Base-by-base conservation (phyloP, 2,888 invertebrate genomes). In the Temnothorax rugatulus region DNA sequence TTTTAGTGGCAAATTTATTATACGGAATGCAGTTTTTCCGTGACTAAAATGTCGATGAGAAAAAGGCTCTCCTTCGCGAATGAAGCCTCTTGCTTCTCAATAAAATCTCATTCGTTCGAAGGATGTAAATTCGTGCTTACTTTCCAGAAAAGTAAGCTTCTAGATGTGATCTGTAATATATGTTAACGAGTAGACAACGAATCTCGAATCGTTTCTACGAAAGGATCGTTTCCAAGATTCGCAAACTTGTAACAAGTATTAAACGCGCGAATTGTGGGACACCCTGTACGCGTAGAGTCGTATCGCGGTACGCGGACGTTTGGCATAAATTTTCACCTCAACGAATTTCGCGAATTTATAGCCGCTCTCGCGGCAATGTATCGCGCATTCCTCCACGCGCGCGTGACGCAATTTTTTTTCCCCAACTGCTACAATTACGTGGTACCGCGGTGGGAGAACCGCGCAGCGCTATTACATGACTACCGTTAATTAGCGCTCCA, bases 301-400 rank as follows among this genome's bases (percentile, higher is more conserved):
- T 68, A 44, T 54, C 68, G 68, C 29, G 54, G 41, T 29, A 15
- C 44, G 34, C 29, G 54, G 25, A 54, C 68, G 68, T 77, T 77
- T 57, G 77, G 44, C 68, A 68, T 77, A 77, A 68, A 77, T 77
- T 77, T 77, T 68, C 77, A 29, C 57, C 54, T 77, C 54, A 68
- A 77, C 69, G 69, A 77, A 77, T 54, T 57, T 57, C 68, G 77
- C 44, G 69, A 77, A 77, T 77, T 77, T 57, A 68, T 68, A 68
- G 77, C 29, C 64, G 54, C 44, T 44, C 41, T 9, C 77, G 68
- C 44, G 68, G 15, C 69, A 57, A 77, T 57, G 57, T 68, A 77
- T 68, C 77, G 77, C 69, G 77, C 57, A 77, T 69, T 68, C 77
- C 69, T 69, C 44, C 29, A 54, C 54, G 52, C 68, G 52, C 68